phyloP scores from a whole-genome alignment of 1,140 invertebrate species.

The Macrotrachela quadricornifera region DNA sequence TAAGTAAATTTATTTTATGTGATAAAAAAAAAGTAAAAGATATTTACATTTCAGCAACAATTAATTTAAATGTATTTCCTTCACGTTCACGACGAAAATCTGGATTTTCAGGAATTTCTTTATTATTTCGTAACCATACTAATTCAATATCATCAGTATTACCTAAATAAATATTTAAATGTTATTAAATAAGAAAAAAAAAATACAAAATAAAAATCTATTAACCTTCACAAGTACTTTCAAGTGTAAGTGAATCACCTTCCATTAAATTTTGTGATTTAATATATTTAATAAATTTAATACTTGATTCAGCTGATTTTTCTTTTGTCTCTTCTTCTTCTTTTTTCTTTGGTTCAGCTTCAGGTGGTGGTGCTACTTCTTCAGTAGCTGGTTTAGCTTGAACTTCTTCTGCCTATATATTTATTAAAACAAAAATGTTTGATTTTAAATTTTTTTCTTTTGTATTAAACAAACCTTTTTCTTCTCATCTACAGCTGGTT shows the following conservation, averaged over 20 bases:
- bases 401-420: too few relatives aligned
- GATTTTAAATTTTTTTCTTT: too few relatives aligned
- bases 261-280: slow-evolving; percentile 5
- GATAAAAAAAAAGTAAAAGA: too few relatives aligned
- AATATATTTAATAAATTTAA: neutral
- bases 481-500: too few relatives aligned
- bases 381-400: neutral
- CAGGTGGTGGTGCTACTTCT: neutral
- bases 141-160: neutral
- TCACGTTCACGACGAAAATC: slow-evolving; percentile 1
- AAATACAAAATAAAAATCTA: neutral
- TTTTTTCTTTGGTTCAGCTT: slow-evolving; percentile 1
- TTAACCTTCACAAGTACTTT: neutral
- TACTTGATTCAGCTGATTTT: neutral
- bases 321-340: neutral
- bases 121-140: slow-evolving; percentile 6
- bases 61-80: slow-evolving; percentile 1
- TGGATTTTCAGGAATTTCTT: slow-evolving; percentile 9
- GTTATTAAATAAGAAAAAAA: too few relatives aligned
- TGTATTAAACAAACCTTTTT: too few relatives aligned
- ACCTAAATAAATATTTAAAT: too few relatives aligned
- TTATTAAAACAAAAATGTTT: too few relatives aligned
- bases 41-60: neutral
- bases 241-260: neutral
- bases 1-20: too few relatives aligned